Evolutionary conservation across 2,888 invertebrate species (phyloP).

Genomic region (Atrina japonica): DNA sequence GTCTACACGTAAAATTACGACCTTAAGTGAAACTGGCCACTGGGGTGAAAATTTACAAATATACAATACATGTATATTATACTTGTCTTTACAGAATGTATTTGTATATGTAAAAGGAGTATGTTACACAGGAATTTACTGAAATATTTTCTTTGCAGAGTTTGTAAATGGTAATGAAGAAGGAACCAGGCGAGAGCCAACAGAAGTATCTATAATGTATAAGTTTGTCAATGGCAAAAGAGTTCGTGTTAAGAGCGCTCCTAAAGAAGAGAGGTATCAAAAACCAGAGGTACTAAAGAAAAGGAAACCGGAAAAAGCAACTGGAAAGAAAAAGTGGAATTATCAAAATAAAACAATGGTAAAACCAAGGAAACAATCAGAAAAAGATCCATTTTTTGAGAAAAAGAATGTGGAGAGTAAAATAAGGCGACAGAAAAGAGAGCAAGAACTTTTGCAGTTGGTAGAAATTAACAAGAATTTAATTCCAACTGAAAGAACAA

Average conservation of each 20-base stretch:
- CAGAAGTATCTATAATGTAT: conserved; percentile 69
- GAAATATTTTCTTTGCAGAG: conserved; percentile 1
- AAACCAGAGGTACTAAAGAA: conserved; percentile 27
- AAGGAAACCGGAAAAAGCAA: conserved; percentile 26
- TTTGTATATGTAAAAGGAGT: too few species aligned
- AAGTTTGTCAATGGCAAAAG: conserved; percentile 61
- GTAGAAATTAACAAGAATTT: conserved; percentile 70
- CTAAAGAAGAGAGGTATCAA: conserved; percentile 49
- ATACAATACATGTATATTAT: too few species aligned
- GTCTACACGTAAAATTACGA: too few species aligned
- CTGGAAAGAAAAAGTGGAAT: conserved; percentile 70
- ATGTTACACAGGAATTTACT: too few species aligned
- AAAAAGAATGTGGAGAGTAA: conserved; percentile 65
- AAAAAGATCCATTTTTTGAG: conserved; percentile 74
- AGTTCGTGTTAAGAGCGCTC: conserved; percentile 68
- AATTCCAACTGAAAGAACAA: conserved; percentile 62
- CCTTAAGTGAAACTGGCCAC: too few species aligned
- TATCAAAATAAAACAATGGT: conserved; percentile 63
- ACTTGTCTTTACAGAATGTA: too few species aligned
- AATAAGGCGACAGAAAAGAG: conserved; percentile 62
- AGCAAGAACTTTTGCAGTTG: conserved; percentile 70
- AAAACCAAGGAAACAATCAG: conserved; percentile 73
- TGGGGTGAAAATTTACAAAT: too few species aligned
- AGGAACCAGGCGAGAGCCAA: conserved; percentile 48
- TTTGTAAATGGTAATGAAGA: background rate